Base-by-base conservation (phyloP, 1,140 invertebrate genomes). In the Zaprionus camerounensis region DNA sequence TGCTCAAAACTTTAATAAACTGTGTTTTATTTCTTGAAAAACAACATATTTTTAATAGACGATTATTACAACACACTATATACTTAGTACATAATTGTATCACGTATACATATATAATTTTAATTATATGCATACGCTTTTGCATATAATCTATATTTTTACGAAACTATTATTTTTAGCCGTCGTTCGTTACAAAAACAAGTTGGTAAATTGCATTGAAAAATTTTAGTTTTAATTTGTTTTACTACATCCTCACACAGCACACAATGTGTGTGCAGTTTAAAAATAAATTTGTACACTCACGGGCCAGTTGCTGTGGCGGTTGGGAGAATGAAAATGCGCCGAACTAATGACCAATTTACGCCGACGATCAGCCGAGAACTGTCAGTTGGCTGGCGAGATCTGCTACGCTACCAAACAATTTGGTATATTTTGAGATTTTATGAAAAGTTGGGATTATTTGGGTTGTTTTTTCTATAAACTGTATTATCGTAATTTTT, bases 351-450 rank as follows among this genome's bases (percentile, higher is more conserved):
- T 58, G 71, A 81, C 71, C 81, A 80, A 87, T 41, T 63, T 69
- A 83, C 81, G 78, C 84, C 84, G 88, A 88, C 85, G 84, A 88
- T 90, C 84, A 84, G 85, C 85, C 85, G 84, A 88, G 84, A 90
- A 90, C 85, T 88, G 84, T 84, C 81, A 88, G 84, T 73, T 90
- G 7, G 11, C 5, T 22, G 20, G 9, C n/a, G 13, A 62, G 62
- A 49, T 62, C 63, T 20, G 38, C 9, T 57, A 15, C 36, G 12
- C 26, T 70, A 15, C 6, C 0, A 61, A 57, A 71, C 58, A 41
- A 34, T 63, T 62, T 57, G 9, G 55, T 70, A 63, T 62, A 20
- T 66, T 66, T 44, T 31, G 0, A 22, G 11, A 36, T 75, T 71
- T 70, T 28, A 17, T 31, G 4, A 55, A 5, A 24, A n/a, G 7